Conservation (phyloP, 2,113 vertebrate genomes). For the Turdus rufiventris region DNA sequence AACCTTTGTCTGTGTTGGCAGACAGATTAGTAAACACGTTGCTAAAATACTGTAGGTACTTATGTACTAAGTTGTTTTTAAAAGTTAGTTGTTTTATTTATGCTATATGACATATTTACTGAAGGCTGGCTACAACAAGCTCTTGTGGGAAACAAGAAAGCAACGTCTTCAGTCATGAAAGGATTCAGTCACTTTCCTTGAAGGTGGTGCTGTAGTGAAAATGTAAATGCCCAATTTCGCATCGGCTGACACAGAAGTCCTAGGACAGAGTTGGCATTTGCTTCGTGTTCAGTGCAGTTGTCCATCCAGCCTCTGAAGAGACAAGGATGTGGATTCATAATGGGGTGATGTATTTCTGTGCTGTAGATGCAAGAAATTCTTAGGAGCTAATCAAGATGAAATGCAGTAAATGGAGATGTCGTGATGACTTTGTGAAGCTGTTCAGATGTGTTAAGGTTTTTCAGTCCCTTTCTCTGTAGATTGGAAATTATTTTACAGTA, state of each 20-base stretch:
- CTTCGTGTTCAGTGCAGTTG: background rate
- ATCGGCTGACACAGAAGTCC: slow-evolving; percentile 30
- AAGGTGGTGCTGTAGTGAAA: slow-evolving; percentile 55
- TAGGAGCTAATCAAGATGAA: background rate
- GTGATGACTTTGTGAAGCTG: background rate
- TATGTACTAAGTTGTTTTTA: background rate
- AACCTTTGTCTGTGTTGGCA: slow-evolving; percentile 4
- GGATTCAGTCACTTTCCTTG: slow-evolving; percentile 31
- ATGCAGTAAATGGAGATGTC: background rate
- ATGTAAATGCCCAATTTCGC: slow-evolving; percentile 32
- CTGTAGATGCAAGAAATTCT: slow-evolving; percentile 8
- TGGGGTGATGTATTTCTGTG: slow-evolving; percentile 62
- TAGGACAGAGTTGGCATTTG: slow-evolving; percentile 42
- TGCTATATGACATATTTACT: background rate
- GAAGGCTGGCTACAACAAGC: slow-evolving; percentile 23
- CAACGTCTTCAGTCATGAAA: slow-evolving; percentile 11
- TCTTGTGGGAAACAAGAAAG: slow-evolving; percentile 37
- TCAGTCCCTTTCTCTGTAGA: background rate
- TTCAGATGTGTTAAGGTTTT: background rate
- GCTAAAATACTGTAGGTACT: slow-evolving; percentile 6
- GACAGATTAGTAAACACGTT: background rate
- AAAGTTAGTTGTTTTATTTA: slow-evolving; percentile 27
- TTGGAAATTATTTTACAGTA: background rate
- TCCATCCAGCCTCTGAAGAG: slow-evolving; percentile 2
- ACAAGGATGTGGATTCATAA: slow-evolving; percentile 58